Percentiles rank a stretch among this genome's conserved stretches.
These are phyloP conservation scores for Volucella inflata DNA, from an alignment of 2,888 invertebrate species.

Conservation along the genomic window DNA sequence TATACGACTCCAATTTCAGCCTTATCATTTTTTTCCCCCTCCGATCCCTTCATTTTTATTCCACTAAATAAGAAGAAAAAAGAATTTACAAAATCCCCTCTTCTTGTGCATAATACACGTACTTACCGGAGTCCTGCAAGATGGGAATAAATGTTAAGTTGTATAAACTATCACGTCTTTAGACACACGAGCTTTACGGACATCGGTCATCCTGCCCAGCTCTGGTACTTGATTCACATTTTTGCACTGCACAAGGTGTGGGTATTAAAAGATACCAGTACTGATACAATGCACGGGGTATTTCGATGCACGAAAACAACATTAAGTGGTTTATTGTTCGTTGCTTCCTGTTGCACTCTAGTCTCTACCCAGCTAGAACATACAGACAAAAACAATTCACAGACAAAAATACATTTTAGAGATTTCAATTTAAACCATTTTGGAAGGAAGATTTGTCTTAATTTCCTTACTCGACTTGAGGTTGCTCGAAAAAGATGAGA, in stretches of 20 bases:
- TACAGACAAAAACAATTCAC: conserved; percentile 22
- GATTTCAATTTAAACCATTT: conserved; percentile 72
- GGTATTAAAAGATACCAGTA: conserved; percentile 45
- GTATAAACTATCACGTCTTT: conserved; percentile 75
- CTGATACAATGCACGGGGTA: conserved; percentile 58
- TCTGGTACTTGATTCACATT: conserved; percentile 43
- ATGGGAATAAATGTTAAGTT: conserved; percentile 75
- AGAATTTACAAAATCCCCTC: conserved; percentile 14
- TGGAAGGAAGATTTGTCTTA: conserved; percentile 67
- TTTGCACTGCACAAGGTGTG: conserved; percentile 55
- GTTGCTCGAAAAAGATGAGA: conserved; percentile 36
- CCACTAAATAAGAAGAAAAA: conserved; percentile 35
- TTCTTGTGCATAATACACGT: conserved; percentile 5
- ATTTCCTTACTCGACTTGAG: conserved; percentile 38
- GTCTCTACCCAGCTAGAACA: conserved; percentile 11
- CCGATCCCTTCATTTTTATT: conserved; percentile 34
- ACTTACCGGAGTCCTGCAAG: conserved; percentile 52
- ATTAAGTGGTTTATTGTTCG: conserved; percentile 73
- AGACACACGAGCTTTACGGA: conserved; percentile 73
- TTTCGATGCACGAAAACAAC: conserved; percentile 75
- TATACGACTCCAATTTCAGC: conserved; percentile 4
- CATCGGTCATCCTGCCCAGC: conserved; percentile 67
- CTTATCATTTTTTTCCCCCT: conserved; percentile 45
- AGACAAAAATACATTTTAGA: conserved; percentile 35
- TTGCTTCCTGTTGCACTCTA: conserved; percentile 74